Conservation (phyloP, 2,113 vertebrate species). For the Paralichthys olivaceus region DNA sequence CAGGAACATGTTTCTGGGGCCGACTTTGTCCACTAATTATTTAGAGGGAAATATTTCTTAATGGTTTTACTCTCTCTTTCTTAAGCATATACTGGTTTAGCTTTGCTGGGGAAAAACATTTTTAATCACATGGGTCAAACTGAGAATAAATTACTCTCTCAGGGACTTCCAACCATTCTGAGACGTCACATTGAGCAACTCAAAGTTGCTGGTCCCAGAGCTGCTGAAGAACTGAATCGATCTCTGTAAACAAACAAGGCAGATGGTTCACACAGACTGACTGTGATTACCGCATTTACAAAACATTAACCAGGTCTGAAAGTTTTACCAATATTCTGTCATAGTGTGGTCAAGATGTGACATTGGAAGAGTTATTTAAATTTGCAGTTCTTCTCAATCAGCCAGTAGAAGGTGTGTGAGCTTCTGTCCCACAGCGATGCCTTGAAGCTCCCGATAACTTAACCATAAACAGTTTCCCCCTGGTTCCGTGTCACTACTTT, state of each 20-base stretch:
- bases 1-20: neutral
- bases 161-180: neutral
- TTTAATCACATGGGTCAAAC: constrained; percentile 12
- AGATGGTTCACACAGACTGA: neutral
- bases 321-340: neutral
- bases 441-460: neutral
- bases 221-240: neutral
- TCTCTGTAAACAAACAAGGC: constrained; percentile 18
- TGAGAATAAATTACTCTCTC: neutral
- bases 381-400: constrained; percentile 6
- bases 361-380: constrained; percentile 9
- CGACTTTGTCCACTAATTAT: neutral
- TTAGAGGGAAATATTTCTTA: neutral
- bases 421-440: neutral
- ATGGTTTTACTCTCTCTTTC: neutral
- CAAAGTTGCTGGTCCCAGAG: constrained; percentile 34
- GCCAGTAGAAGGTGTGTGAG: constrained; percentile 2
- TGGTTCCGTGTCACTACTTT: constrained; percentile 12
- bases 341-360: neutral
- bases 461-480: constrained; percentile 16
- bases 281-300: neutral
- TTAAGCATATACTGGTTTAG: neutral
- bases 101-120: neutral
- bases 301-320: neutral
- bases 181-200: constrained; percentile 1